Conservation (phyloP, 2,888 invertebrate species). For the Aromia moschata region DNA sequence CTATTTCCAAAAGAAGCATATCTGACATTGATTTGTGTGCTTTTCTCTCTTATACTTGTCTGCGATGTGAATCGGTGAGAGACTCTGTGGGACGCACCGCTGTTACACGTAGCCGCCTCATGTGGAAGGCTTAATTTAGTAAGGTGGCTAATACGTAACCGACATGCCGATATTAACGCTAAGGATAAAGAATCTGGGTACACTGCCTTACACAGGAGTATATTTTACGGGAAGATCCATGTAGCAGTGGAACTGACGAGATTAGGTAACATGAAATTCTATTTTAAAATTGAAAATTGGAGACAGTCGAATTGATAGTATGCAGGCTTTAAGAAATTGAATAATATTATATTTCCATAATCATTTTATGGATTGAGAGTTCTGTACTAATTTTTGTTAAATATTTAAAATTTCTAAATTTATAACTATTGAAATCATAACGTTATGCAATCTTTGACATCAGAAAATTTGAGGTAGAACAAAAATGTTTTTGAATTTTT, state of each 20-base stretch:
- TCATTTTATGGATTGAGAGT: too few species aligned
- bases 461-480: too few species aligned
- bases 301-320: too few species aligned
- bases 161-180: slow-evolving; percentile 70
- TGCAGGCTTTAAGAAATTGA: too few species aligned
- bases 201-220: slow-evolving; percentile 81
- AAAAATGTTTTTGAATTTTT: too few species aligned
- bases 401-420: too few species aligned
- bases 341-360: too few species aligned
- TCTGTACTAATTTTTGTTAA: too few species aligned
- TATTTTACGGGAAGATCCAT: slow-evolving; percentile 85
- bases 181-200: slow-evolving; percentile 79
- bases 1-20: slow-evolving; percentile 72
- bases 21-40: slow-evolving; percentile 67
- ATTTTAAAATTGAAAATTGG: too few species aligned
- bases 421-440: too few species aligned
- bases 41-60: slow-evolving; percentile 55
- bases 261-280: too few species aligned
- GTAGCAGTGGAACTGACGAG: slow-evolving; percentile 76
- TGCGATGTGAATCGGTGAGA: slow-evolving; percentile 59
- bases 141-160: slow-evolving; percentile 67
- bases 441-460: too few species aligned
- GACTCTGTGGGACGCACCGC: slow-evolving; percentile 75
- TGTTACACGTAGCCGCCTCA: slow-evolving; percentile 81
- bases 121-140: slow-evolving; percentile 75